Evolutionary conservation across 2,888 invertebrate genomes (phyloP).

Genomic region (Didymodactylos carnosus): DNA sequence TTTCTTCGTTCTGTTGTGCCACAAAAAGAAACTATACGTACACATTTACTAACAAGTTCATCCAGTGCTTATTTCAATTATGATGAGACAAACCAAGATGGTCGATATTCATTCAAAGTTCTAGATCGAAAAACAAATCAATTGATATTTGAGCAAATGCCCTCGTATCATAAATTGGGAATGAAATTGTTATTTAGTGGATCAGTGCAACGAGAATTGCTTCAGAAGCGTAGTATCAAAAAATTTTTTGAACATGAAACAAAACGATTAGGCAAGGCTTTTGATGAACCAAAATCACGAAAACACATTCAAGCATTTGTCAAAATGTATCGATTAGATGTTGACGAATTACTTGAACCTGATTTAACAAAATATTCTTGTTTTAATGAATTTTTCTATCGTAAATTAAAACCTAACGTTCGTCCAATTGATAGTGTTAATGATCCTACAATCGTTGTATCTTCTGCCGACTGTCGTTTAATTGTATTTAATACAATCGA

Average conservation of each 20-base stretch:
- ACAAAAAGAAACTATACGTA: neutral
- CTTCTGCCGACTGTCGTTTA: neutral
- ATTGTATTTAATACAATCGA: neutral
- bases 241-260: neutral
- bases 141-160: neutral
- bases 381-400: conserved; percentile 57
- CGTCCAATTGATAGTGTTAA: conserved; percentile 47
- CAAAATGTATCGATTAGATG: neutral
- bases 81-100: too few relatives aligned
- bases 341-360: neutral
- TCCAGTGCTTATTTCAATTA: neutral
- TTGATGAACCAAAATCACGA: neutral
- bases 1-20: neutral
- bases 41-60: neutral
- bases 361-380: neutral
- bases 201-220: neutral
- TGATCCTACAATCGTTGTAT: neutral
- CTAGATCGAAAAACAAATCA: neutral
- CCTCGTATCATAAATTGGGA: neutral
- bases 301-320: neutral
- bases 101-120: neutral
- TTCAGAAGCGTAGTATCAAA: neutral
- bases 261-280: neutral
- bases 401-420: conserved; percentile 54
- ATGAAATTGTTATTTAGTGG: neutral